A percentile compares a stretch with the other conserved stretches of the same genome.
Evolutionary conservation across 2,113 vertebrate species (phyloP).

Genomic region (Xenopus laevis): DNA sequence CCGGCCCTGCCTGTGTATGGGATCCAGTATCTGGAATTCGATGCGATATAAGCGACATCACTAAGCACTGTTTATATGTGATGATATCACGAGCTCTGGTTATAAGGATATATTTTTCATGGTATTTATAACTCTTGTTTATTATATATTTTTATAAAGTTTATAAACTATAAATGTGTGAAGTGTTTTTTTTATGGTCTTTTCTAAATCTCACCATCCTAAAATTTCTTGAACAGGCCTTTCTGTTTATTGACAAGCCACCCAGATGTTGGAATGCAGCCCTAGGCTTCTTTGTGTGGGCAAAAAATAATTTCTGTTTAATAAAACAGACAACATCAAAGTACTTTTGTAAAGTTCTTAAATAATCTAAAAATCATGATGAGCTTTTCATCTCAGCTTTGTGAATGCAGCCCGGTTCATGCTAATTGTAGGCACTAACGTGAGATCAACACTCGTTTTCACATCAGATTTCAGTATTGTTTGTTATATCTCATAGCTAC

Average conservation of each 20-base stretch:
- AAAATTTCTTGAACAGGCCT: not conserved
- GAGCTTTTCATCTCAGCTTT: constrained; percentile 15
- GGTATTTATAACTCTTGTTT: no score
- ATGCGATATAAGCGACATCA: no score
- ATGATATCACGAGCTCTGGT: no score
- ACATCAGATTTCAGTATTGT: not conserved
- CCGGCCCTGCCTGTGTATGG: no score
- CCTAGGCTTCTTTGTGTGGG: constrained; percentile 10
- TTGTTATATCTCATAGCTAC: not conserved
- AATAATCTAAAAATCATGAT: constrained; percentile 20
- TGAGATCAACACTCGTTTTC: not conserved
- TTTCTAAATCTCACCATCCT: not conserved
- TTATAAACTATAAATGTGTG: no score
- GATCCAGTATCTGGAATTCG: no score
- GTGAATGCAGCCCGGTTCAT: not conserved
- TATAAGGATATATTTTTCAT: no score
- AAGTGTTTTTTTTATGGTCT: not conserved
- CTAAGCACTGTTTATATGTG: no score
- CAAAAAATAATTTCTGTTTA: constrained; percentile 16
- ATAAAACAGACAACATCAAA: constrained; percentile 25
- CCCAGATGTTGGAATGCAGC: constrained; percentile 28
- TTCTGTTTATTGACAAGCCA: constrained; percentile 15
- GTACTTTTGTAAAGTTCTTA: not conserved
- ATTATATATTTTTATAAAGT: no score
- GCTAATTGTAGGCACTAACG: no score